Percentiles rank a stretch among this genome's conserved stretches.
These are phyloP conservation scores for Eupelmus urozonus DNA, from an alignment of 2,888 invertebrate species.

Conservation along the genomic window DNA sequence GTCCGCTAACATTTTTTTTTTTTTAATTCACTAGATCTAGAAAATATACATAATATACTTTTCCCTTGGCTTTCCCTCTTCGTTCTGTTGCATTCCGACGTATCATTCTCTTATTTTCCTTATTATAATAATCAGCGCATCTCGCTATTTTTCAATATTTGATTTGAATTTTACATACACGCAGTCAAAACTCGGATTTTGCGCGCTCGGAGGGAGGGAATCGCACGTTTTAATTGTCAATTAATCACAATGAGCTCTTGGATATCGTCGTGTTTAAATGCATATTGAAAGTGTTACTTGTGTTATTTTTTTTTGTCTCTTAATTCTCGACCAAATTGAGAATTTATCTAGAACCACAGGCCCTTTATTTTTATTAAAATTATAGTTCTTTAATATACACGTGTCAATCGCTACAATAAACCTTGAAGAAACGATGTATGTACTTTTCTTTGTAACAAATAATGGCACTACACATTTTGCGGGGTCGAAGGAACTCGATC, in stretches of 20 bases:
- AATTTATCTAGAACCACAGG: constrained; percentile 5
- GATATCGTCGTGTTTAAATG: constrained; percentile 55
- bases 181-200: constrained; percentile 19
- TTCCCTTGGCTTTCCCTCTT: constrained; percentile 49
- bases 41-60: constrained; percentile 60
- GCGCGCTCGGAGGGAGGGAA: constrained; percentile 46
- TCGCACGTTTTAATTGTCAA: constrained; percentile 57
- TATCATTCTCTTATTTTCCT: constrained; percentile 22
- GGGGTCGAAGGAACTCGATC: constrained; percentile 53
- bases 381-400: constrained; percentile 49
- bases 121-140: neutral
- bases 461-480: constrained; percentile 57
- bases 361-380: constrained; percentile 43
- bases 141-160: constrained; percentile 8
- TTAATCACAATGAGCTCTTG: constrained; percentile 58
- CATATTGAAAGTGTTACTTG: constrained; percentile 52
- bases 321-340: neutral
- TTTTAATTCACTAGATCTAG: constrained; percentile 55
- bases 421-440: constrained; percentile 34
- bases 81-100: constrained; percentile 5
- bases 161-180: constrained; percentile 23
- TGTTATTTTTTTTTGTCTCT: constrained; percentile 18
- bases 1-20: constrained; percentile 59
- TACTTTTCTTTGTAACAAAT: constrained; percentile 44
- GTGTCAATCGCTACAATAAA: constrained; percentile 40